Evolutionary conservation across 2,888 invertebrate genomes (phyloP).

Genomic region (Pinctada fucata): DNA sequence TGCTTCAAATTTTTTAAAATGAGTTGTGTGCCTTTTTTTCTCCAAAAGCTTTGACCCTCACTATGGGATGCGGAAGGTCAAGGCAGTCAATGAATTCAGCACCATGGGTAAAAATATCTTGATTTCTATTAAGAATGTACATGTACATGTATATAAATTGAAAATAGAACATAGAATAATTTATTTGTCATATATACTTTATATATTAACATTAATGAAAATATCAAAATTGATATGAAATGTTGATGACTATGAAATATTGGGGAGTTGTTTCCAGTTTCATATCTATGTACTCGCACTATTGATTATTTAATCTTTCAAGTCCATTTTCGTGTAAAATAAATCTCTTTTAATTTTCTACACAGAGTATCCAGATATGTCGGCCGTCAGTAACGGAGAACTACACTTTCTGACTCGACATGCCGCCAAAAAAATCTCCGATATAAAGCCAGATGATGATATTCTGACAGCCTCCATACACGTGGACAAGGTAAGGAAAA

Average conservation of each 20-base stretch:
- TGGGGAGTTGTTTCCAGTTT: too few relatives aligned
- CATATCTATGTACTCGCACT: too few relatives aligned
- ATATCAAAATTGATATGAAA: too few relatives aligned
- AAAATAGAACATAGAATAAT: too few relatives aligned
- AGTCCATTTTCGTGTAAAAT: too few relatives aligned
- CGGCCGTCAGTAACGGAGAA: conserved; percentile 45
- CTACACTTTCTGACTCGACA: conserved; percentile 49
- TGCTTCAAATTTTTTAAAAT: too few relatives aligned
- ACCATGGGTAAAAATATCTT: conserved; percentile 43
- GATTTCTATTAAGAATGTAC: background rate
- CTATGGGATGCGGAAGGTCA: conserved; percentile 47
- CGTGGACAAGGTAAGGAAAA: conserved; percentile 34
- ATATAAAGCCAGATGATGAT: conserved; percentile 22
- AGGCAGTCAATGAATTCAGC: conserved; percentile 49
- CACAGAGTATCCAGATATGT: conserved; percentile 56
- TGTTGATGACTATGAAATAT: too few relatives aligned
- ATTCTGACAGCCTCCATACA: conserved; percentile 37
- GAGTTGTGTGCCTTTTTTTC: background rate
- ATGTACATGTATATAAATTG: too few relatives aligned
- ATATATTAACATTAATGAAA: too few relatives aligned
- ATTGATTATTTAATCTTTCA: too few relatives aligned
- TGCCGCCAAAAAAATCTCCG: conserved; percentile 9
- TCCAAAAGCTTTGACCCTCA: conserved; percentile 50
- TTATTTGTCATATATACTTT: too few relatives aligned
- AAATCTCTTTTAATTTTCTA: background rate